These are phyloP conservation scores for Epizoanthus stellaris DNA, from an alignment of 92 coral and sea anemone genomes.

Conservation along the genomic window DNA sequence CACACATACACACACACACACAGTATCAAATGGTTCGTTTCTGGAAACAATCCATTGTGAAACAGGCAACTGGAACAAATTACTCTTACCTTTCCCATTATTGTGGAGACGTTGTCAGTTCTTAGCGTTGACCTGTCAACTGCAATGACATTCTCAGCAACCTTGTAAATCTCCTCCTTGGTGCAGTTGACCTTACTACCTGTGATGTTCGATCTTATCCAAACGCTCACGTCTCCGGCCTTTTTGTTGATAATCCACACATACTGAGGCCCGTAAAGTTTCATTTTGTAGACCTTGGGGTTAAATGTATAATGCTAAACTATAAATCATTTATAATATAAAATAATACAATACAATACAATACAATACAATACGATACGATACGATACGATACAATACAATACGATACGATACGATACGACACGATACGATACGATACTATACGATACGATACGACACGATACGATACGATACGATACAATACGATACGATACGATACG, in stretches of 20 bases:
- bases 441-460: too few species aligned
- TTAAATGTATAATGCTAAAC: background rate
- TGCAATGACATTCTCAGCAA: conserved; percentile 58
- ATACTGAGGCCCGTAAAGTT: conserved; percentile 80
- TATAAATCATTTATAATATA: background rate
- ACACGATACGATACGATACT: too few species aligned
- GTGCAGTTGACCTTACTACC: conserved; percentile 45
- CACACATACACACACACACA: too few species aligned
- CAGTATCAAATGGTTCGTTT: too few species aligned
- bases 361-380: background rate
- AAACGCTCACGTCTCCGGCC: conserved; percentile 53
- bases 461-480: too few species aligned
- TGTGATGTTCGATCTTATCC: conserved; percentile 42
- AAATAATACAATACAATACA: too few species aligned
- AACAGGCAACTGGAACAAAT: too few species aligned
- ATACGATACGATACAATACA: too few species aligned
- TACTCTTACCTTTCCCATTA: conserved; percentile 79
- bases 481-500: too few species aligned
- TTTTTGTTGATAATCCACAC: conserved; percentile 88
- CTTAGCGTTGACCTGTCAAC: conserved; percentile 59
- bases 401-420: too few species aligned
- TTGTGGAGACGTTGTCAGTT: conserved; percentile 59
- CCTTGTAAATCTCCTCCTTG: conserved; percentile 50
- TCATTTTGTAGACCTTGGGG: conserved; percentile 68
- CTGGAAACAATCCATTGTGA: too few species aligned